These are phyloP conservation scores for Odontomyia ornata DNA, from an alignment of 2,888 invertebrate genomes.

Conservation along the genomic window DNA sequence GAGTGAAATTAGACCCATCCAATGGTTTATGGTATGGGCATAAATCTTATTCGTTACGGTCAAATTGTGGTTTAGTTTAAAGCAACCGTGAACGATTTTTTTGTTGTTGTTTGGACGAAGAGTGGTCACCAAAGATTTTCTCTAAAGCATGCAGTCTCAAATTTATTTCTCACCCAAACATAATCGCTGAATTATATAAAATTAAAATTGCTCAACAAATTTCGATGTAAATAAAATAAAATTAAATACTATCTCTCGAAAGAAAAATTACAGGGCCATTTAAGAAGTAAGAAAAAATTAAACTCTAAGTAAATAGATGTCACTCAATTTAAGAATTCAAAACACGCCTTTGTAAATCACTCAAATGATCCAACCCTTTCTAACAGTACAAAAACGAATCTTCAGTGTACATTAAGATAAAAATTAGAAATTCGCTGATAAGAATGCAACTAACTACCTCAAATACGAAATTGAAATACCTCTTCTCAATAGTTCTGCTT, in stretches of 20 bases:
- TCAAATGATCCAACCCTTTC: not conserved
- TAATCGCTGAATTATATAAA: not conserved
- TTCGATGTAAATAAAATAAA: not conserved
- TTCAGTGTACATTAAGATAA: no score
- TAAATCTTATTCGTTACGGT: slow-evolving; percentile 42
- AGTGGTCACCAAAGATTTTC: no score
- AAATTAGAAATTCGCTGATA: no score
- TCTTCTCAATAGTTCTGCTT: not conserved
- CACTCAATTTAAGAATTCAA: not conserved
- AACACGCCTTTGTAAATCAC: slow-evolving; percentile 3
- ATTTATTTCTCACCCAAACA: no score
- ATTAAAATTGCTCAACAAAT: not conserved
- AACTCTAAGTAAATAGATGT: not conserved
- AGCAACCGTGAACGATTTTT: no score
- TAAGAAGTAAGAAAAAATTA: slow-evolving; percentile 16
- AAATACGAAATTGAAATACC: slow-evolving; percentile 13
- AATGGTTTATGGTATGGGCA: slow-evolving; percentile 2
- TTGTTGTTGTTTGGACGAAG: no score
- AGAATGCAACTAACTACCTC: slow-evolving; percentile 36
- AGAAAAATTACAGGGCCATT: slow-evolving; percentile 25
- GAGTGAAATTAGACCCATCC: slow-evolving; percentile 17
- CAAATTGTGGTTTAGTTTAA: slow-evolving; percentile 22
- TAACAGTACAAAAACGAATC: slow-evolving; percentile 20
- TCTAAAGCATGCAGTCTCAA: no score
- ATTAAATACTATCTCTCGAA: not conserved